Percentiles rank a stretch among this genome's conserved stretches.
Evolutionary conservation across 1,140 invertebrate species (phyloP).

Genomic region (Leptopilina clavipes): DNA sequence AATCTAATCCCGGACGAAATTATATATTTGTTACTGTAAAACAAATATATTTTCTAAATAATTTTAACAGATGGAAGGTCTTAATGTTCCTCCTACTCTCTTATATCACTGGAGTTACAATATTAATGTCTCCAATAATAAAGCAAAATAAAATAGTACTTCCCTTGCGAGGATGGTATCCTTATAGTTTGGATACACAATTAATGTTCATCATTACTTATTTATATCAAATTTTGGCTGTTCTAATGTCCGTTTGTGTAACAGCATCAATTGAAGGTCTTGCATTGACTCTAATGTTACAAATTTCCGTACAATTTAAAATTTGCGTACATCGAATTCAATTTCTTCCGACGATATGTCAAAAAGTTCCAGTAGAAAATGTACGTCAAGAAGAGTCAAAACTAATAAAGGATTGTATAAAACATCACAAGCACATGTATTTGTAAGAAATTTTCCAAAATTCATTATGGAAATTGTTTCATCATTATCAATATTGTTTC

Average conservation of each 20-base stretch:
- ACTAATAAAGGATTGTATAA: background rate
- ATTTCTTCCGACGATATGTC: background rate
- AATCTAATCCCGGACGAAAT: too few relatives aligned
- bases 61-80: background rate
- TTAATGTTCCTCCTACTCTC: background rate
- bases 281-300: constrained; percentile 56
- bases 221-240: constrained; percentile 56
- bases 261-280: constrained; percentile 57
- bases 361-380: background rate
- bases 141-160: background rate
- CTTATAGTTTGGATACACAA: background rate
- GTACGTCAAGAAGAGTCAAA: background rate
- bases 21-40: too few relatives aligned
- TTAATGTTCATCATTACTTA: constrained; percentile 53
- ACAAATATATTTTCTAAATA: too few relatives aligned
- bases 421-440: background rate
- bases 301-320: constrained; percentile 52
- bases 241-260: constrained; percentile 51
- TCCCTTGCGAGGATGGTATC: background rate
- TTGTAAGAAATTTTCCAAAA: background rate
- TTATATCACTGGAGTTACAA: background rate
- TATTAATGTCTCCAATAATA: background rate
- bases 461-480: too few relatives aligned
- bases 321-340: constrained; percentile 52
- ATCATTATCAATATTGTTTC: too few relatives aligned